phyloP scores from a whole-genome alignment of 1,140 invertebrate species.

The Drosophila asahinai region DNA sequence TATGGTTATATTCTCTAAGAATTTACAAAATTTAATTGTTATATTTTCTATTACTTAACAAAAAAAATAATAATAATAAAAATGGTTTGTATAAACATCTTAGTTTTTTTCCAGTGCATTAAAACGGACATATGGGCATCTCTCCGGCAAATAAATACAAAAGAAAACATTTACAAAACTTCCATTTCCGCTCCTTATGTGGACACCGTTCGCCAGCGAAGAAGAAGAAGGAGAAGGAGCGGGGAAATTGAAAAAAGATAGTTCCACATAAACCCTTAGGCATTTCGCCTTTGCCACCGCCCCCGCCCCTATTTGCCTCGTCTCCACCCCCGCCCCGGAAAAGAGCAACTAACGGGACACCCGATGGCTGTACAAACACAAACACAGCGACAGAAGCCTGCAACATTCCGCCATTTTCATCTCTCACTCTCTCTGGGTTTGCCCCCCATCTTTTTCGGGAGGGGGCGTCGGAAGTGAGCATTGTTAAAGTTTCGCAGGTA shows the following conservation, averaged over 20 bases:
- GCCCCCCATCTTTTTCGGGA: background rate
- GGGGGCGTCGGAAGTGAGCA: constrained; percentile 67
- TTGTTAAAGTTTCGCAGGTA: constrained; percentile 76
- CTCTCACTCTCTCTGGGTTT: constrained; percentile 10
- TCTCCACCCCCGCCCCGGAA: background rate
- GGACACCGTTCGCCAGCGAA: constrained; percentile 44
- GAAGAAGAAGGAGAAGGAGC: constrained; percentile 34
- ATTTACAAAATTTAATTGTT: too few species aligned
- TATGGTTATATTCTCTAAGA: too few species aligned
- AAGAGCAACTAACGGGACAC: constrained; percentile 40
- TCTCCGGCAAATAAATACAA: constrained; percentile 67
- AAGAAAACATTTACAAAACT: constrained; percentile 83
- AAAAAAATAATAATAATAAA: too few species aligned
- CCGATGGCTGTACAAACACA: constrained; percentile 24
- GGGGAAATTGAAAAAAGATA: constrained; percentile 82
- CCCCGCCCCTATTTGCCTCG: background rate
- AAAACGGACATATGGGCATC: constrained; percentile 35
- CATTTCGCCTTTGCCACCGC: constrained; percentile 12
- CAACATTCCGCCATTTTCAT: constrained; percentile 41
- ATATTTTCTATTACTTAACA: too few species aligned
- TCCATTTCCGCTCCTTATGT: constrained; percentile 80
- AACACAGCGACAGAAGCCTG: constrained; percentile 27
- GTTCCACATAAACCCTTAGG: constrained; percentile 61
- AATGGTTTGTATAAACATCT: too few species aligned
- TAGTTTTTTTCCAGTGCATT: background rate